These are phyloP conservation scores for Drosophila yakuba DNA, from an alignment of 1,140 invertebrate genomes.

Conservation along the genomic window DNA sequence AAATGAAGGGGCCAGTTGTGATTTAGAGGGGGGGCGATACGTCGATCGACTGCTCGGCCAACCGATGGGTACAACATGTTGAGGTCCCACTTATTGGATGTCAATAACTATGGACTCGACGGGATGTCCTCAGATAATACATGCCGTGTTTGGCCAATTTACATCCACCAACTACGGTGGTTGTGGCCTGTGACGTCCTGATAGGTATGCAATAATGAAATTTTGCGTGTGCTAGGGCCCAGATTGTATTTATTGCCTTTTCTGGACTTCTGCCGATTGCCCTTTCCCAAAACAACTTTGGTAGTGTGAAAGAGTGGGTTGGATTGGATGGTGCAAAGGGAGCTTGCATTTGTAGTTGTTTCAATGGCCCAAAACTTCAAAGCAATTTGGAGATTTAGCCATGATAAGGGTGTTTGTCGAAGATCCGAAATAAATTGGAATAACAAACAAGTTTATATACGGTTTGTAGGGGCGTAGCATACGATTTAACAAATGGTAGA, in stretches of 20 bases:
- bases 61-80: conserved; percentile 10
- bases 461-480: neutral
- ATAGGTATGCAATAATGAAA: conserved; percentile 62
- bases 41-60: conserved; percentile 22
- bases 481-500: conserved; percentile 3
- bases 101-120: conserved; percentile 62
- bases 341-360: conserved; percentile 12
- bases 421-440: conserved; percentile 19
- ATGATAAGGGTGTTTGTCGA: conserved; percentile 9
- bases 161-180: conserved; percentile 36
- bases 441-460: neutral
- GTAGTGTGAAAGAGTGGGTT: neutral
- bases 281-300: conserved; percentile 22
- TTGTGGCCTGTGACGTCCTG: conserved; percentile 33
- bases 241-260: conserved; percentile 48
- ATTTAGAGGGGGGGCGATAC: conserved; percentile 30
- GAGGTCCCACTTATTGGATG: conserved; percentile 64
- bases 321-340: neutral
- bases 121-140: conserved; percentile 24
- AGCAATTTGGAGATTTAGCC: conserved; percentile 21
- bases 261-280: conserved; percentile 16
- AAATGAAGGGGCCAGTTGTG: neutral
- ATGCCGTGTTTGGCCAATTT: conserved; percentile 59
- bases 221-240: conserved; percentile 41
- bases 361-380: conserved; percentile 26